Base-by-base conservation (phyloP, 2,888 invertebrate species). In the Stomorhina lunata region DNA sequence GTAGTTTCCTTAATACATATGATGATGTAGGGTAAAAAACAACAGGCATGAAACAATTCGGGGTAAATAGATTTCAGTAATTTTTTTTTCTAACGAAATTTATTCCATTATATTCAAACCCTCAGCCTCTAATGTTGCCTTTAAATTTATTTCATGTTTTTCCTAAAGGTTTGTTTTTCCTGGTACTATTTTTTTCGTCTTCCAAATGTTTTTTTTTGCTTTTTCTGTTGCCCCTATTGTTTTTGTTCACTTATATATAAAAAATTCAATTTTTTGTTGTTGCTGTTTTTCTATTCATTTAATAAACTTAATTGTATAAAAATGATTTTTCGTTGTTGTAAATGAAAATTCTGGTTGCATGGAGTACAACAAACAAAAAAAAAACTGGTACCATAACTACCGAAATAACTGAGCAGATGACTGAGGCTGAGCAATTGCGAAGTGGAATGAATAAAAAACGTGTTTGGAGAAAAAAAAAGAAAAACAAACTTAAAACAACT, bases 251-350 rank as follows among this genome's bases (percentile, higher is more conserved):
- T 22, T 37, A 15, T 22, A 20, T 27, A 15, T 61, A 29, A 15
- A 57, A 71, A 72, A 72, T 63, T 65, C 6, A 57, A 66, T 81
- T 55, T 59, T 32, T 34, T 55, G 2, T 17, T 27, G 34, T 15
- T 25, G 34, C 22, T 9, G 17, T 10, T 17, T 10, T 59, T 76
- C 43, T 25, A 59, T 77, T 55, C 66, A 72, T 77, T 81, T 76
- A 77, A 72, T 77, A 81, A 81, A 78, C 73, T 78, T 78, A 81
- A 81, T 81, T 81, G 78, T 69, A 73, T 48, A 73, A 78, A 81
- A 81, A 81, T 72, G 34, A 68, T 53, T 32, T 66, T 32, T 20
- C 15, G 7, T 25, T 22, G 12, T 32, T 48, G 17, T 55, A 34
- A 71, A 17, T 37, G 61, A 15, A 55, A 7, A 29, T 29, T 17